Conservation (phyloP, 2,797 vertebrate species). For the Melanogrammus aeglefinus region DNA sequence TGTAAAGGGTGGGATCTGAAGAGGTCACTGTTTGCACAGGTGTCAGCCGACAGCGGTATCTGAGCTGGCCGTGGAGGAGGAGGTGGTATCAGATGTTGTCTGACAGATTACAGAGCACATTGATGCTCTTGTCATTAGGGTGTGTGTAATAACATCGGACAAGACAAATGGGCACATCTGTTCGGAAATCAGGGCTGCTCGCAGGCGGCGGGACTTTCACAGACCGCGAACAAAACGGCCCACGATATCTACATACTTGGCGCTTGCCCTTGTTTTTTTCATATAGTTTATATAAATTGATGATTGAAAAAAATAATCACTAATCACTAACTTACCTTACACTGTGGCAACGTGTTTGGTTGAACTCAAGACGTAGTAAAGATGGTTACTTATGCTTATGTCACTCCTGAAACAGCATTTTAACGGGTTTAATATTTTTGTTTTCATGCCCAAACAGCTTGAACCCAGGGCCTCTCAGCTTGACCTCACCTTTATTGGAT, state of each 20-base stretch:
- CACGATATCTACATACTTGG: not conserved
- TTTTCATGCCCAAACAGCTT: constrained; percentile 20
- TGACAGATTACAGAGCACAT: constrained; percentile 36
- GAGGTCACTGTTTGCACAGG: constrained; percentile 69
- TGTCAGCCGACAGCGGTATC: constrained; percentile 41
- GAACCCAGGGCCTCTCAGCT: constrained; percentile 19
- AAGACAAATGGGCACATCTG: constrained; percentile 21
- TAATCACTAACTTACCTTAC: too few species aligned
- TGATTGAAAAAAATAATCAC: too few species aligned
- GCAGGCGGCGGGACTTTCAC: not conserved
- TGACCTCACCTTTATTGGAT: constrained; percentile 31
- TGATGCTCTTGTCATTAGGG: constrained; percentile 21
- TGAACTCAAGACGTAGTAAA: not conserved
- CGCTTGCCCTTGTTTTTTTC: too few species aligned
- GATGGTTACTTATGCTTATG: not conserved
- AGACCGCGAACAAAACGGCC: not conserved
- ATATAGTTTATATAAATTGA: too few species aligned
- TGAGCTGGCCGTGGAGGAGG: not conserved
- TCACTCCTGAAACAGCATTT: not conserved
- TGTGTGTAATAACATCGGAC: not conserved
- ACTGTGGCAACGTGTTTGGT: not conserved
- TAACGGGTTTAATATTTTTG: not conserved
- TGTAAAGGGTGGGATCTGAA: constrained; percentile 44
- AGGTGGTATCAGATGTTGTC: constrained; percentile 50
- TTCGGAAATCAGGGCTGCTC: constrained; percentile 3